Conservation (phyloP, 2,113 vertebrate genomes). For the Panthera tigris region DNA sequence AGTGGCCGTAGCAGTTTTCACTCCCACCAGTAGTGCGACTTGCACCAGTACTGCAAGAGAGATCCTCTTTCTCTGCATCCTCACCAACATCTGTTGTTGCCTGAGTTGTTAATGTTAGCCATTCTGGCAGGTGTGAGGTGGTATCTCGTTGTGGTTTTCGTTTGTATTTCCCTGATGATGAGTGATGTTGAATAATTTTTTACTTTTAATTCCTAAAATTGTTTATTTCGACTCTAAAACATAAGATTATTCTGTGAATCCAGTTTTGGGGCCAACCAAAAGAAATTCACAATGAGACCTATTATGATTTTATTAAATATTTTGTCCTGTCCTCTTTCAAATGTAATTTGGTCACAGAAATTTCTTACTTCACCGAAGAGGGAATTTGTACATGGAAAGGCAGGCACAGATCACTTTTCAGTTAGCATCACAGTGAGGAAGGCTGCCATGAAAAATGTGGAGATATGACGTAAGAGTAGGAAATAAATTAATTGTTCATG, state of each 20-base stretch:
- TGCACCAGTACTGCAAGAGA: too few species aligned
- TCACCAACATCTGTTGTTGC: too few species aligned
- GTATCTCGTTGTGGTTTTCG: too few species aligned
- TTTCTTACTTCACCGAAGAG: not conserved
- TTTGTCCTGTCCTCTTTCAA: slow-evolving; percentile 1
- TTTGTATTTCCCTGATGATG: too few species aligned
- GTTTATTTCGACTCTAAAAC: not conserved
- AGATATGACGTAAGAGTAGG: not conserved
- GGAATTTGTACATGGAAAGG: not conserved
- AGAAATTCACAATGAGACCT: not conserved
- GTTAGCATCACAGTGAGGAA: not conserved
- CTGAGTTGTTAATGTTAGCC: too few species aligned
- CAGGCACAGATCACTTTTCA: not conserved
- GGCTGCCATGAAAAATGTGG: not conserved
- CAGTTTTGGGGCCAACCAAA: not conserved
- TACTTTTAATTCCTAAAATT: not conserved
- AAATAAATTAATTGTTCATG: not conserved
- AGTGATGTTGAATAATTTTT: not conserved
- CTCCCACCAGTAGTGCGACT: too few species aligned
- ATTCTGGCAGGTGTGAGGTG: too few species aligned
- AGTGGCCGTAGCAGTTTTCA: too few species aligned
- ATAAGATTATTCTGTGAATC: not conserved
- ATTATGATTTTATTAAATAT: not conserved
- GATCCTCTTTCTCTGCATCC: too few species aligned
- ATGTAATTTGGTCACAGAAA: slow-evolving; percentile 5